Conservation (phyloP, 1,140 invertebrate species). For the Idris sp. region DNA sequence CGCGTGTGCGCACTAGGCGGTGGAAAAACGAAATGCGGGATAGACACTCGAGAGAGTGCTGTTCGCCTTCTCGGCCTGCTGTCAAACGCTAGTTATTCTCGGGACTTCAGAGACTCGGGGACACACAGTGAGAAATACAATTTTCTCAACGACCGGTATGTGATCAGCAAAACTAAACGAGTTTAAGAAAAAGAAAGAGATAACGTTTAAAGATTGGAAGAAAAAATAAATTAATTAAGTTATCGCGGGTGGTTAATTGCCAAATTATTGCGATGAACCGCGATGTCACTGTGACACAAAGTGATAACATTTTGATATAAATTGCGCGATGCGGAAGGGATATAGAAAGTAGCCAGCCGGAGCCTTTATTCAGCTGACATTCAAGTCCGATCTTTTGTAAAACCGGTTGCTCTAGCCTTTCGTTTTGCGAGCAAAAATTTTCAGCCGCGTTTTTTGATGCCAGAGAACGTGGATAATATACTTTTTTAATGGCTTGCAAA, state of each 20-base stretch:
- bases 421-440: too few relatives aligned
- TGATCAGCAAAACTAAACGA: too few relatives aligned
- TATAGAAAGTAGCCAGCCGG: slow-evolving; percentile 7
- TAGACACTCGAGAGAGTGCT: slow-evolving; percentile 3
- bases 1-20: slow-evolving; percentile 45
- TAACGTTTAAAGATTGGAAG: too few relatives aligned
- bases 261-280: slow-evolving; percentile 11
- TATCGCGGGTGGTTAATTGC: slow-evolving; percentile 23
- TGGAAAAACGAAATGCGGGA: slow-evolving; percentile 46
- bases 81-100: too few relatives aligned
- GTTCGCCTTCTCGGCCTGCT: slow-evolving; percentile 16
- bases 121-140: too few relatives aligned
- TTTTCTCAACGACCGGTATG: too few relatives aligned
- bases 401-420: too few relatives aligned
- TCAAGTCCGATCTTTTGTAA: slow-evolving; percentile 11
- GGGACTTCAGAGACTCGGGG: too few relatives aligned
- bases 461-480: too few relatives aligned
- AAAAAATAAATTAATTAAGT: too few relatives aligned
- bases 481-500: too few relatives aligned
- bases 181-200: background rate
- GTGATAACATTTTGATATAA: slow-evolving; percentile 11
- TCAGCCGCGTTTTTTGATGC: too few relatives aligned
- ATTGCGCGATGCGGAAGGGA: background rate
- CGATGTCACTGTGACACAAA: slow-evolving; percentile 12
- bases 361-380: slow-evolving; percentile 7